A percentile compares a stretch with the other conserved stretches of the same genome.
These are phyloP conservation scores for Dendrocincla fuliginosa DNA, from an alignment of 2,797 vertebrate genomes.

Conservation along the genomic window DNA sequence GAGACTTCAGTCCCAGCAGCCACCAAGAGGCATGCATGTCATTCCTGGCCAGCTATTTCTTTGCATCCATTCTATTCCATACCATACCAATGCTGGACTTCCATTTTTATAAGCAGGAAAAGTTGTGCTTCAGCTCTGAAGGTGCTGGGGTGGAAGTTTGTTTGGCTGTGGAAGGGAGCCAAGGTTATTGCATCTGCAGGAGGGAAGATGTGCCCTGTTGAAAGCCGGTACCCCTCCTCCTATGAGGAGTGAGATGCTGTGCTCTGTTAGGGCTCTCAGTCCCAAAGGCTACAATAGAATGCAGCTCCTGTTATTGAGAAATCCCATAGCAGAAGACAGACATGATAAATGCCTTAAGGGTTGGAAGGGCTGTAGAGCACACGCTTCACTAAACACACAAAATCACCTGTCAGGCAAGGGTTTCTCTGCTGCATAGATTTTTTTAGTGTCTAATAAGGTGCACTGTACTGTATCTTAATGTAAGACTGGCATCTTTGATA, in stretches of 20 bases:
- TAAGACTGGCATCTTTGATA: neutral
- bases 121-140: neutral
- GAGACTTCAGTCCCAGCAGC: neutral
- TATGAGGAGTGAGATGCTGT: neutral
- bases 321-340: neutral
- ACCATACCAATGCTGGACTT: neutral
- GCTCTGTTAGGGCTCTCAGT: neutral
- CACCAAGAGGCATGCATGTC: neutral
- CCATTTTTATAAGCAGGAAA: neutral
- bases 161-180: accelerated
- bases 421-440: neutral
- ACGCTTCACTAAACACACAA: neutral
- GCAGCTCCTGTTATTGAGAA: neutral
- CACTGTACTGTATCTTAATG: neutral
- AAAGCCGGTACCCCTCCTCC: neutral
- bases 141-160: neutral
- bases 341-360: neutral
- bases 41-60: neutral
- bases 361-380: neutral
- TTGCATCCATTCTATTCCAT: neutral
- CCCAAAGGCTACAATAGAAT: neutral
- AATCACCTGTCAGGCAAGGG: constrained; percentile 5
- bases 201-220: neutral
- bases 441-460: neutral
- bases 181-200: neutral